Base-by-base conservation (phyloP, 2,888 invertebrate genomes). In the Barypeithes pellucidus region DNA sequence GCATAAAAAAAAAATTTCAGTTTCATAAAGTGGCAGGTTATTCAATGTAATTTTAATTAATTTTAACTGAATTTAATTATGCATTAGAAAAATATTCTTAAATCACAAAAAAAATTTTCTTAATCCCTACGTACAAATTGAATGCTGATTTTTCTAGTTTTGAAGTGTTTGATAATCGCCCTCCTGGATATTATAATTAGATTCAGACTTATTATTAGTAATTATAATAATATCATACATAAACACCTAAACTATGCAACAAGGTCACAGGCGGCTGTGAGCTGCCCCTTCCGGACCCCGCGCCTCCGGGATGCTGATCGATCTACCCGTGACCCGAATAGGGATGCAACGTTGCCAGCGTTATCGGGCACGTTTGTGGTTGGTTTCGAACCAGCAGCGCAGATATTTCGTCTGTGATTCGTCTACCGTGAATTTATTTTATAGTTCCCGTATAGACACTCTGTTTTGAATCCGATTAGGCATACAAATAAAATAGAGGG, bases 301-400 rank as follows among this genome's bases (percentile, higher is more conserved):
- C 70, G 43, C 60, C 71, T 39, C 60, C 59, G 60, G 66, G 65
- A 65, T 59, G 74, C 70, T 71, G 67, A 74, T 74, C 74, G 74
- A 74, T 74, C 74, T 71, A 70, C 71, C 70, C 74, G 74, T 74
- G 74, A 74, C 74, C 74, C 74, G 70, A 74, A 74, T 74, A 74
- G 70, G 62, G 67, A 57, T 24, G 67, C 73, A 29, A 43, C 41
- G 73, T 73, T 73, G 73, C 68, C 73, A 29, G 39, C 41, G 22
- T 33, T 59, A 11, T 24, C 45, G 14, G 63, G 36, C 50, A 63
- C 50, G 33, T 72, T 72, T 57, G 66, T 29, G 45, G 54, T 47
- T 33, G 54, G 66, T 66, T 54, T 66, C 66, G 41, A 66, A 57
- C 54, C 24, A 54, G 66, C 54, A 43, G 41, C 66, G 52, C 52